Evolutionary conservation across 2,113 vertebrate species (phyloP), one percentile per base, ranked within the genome.

Genomic region (Eretmochelys imbricata): DNA sequence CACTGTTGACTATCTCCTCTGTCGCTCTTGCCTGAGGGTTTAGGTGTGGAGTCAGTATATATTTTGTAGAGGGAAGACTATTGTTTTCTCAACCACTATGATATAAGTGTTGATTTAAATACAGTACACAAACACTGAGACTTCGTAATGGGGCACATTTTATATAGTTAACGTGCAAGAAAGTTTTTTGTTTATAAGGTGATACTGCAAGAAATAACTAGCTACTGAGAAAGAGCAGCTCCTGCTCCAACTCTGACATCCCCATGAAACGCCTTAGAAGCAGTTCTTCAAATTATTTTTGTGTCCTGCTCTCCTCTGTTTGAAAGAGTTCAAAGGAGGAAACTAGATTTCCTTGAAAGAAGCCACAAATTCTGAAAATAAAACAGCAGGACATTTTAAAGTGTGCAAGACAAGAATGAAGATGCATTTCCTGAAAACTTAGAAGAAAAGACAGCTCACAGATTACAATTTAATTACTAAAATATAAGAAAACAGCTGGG

Each of bases 381-480:
- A 72, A 95, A 89, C 96, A 95, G 50, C 11, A 92, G 93, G 94
- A 92, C 53, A 65, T 65, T 96, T 89, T 93, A 79, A 93, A 92
- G 78, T 91, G 65, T 94, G 75, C 85, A 93, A 95, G 94, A 95
- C 96, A 96, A 91, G 55, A 94, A 96, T 86, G 93, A 97, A 95
- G 93, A 97, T 80, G 29, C 93, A 89, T 96, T 96, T 97, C 91
- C 89, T 90, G 88, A 94, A 95, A 94, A 97, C 55, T 91, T 93
- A 93, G 84, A 24, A 69, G 94, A 93, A 85, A 97, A 96, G 94
- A 96, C 95, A 96, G 94, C 69, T 94, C 69, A 90, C 91, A 95
- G 94, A 96, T 82, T 93, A 90, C 49, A 96, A 96, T 96, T 97
- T 97, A 94, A 97, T 97, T 97, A 95, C 89, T 78, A 82, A 76